Evolutionary conservation across 2,113 vertebrate genomes (phyloP).

Genomic region (Periophthalmodon schlosseri): DNA sequence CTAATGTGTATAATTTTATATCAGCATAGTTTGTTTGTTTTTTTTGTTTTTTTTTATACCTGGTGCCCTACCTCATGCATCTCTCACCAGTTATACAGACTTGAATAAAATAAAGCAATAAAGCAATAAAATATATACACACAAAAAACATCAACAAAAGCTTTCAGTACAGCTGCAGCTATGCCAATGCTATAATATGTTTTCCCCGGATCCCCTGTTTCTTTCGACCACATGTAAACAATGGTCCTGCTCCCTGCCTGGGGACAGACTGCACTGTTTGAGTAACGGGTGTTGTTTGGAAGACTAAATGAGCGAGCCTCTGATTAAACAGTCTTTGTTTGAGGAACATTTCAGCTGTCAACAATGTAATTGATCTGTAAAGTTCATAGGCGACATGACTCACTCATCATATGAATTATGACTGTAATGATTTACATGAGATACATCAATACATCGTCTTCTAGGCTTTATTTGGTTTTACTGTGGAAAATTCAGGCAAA

Average conservation of each 20-base stretch:
- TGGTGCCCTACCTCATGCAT: too few relatives aligned
- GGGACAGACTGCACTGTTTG: neutral
- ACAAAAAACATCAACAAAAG: too few relatives aligned
- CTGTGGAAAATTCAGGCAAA: too few relatives aligned
- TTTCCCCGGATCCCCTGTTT: neutral
- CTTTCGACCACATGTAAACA: neutral
- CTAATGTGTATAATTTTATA: too few relatives aligned
- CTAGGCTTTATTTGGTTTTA: neutral
- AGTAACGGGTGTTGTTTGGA: neutral
- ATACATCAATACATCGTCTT: neutral
- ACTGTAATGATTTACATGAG: neutral
- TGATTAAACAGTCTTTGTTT: conserved; percentile 5
- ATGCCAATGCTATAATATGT: too few relatives aligned
- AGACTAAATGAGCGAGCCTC: neutral
- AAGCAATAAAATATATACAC: too few relatives aligned
- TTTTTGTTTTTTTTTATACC: too few relatives aligned
- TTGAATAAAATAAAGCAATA: too few relatives aligned
- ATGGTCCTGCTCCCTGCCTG: neutral
- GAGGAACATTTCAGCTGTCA: conserved; percentile 9
- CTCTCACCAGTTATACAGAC: too few relatives aligned
- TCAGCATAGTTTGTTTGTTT: too few relatives aligned
- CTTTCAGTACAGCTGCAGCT: too few relatives aligned
- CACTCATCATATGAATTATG: neutral
- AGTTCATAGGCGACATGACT: neutral
- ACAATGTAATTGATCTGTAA: neutral